Evolutionary conservation across 1,140 invertebrate species (phyloP).

Genomic region (Pogonognathellus flavescens): DNA sequence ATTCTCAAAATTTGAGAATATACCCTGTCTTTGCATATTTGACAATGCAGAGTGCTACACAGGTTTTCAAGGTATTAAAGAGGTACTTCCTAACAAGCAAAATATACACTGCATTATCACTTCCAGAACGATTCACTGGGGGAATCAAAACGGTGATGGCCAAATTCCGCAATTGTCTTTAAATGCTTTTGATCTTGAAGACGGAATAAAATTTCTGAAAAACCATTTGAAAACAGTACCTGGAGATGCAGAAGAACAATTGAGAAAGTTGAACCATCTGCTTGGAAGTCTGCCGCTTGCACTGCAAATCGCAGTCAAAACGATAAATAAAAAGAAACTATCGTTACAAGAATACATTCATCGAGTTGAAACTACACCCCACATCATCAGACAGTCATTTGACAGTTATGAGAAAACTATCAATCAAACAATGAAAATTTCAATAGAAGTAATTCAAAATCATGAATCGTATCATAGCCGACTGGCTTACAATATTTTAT

Average conservation of each 20-base stretch:
- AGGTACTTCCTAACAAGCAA: neutral
- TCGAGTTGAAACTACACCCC: neutral
- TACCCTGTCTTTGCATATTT: neutral
- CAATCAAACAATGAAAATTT: neutral
- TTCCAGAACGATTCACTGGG: neutral
- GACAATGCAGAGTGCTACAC: neutral
- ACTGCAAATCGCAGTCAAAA: neutral
- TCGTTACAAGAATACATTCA: neutral
- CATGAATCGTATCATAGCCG: too few species aligned
- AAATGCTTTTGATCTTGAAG: neutral
- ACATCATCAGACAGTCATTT: neutral
- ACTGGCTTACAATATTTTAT: too few species aligned
- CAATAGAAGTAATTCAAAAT: neutral
- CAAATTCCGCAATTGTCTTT: neutral
- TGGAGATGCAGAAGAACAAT: neutral
- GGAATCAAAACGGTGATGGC: neutral
- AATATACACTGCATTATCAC: neutral
- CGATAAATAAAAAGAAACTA: neutral
- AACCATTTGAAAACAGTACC: neutral
- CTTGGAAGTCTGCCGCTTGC: neutral
- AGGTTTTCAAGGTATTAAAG: neutral
- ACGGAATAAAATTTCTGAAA: neutral
- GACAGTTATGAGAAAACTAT: neutral
- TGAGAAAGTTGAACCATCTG: neutral
- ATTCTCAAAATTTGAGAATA: neutral